Conservation (phyloP, 2,797 vertebrate genomes). For the Cirrhinus molitorella region DNA sequence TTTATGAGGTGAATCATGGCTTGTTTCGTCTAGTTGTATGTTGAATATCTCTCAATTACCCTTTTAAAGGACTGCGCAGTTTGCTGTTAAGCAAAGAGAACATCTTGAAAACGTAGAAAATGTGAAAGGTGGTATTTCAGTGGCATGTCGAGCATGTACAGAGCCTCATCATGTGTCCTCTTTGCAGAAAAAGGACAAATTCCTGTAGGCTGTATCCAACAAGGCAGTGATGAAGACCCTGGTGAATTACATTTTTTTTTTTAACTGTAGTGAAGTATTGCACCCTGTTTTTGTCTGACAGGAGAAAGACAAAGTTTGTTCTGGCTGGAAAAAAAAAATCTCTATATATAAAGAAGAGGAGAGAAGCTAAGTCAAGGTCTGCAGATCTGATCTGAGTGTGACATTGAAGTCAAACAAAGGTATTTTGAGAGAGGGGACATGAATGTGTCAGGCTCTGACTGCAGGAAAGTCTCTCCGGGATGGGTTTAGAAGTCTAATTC, state of each 20-base stretch:
- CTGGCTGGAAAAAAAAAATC: background rate
- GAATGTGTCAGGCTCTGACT: conserved; percentile 36
- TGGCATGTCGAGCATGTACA: background rate
- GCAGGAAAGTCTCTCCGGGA: conserved; percentile 14
- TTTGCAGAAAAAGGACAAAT: background rate
- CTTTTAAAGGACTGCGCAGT: background rate
- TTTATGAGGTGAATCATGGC: background rate
- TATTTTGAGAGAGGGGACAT: conserved; percentile 45
- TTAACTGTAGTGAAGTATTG: conserved; percentile 19
- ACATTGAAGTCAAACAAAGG: conserved; percentile 60
- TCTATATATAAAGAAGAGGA: conserved; percentile 13
- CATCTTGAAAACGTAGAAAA: background rate
- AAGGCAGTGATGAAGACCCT: background rate
- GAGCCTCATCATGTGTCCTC: background rate
- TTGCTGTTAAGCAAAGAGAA: background rate
- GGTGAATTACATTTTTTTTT: background rate
- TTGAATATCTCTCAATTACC: background rate
- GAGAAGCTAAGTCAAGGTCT: conserved; percentile 22
- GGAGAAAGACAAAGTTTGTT: conserved; percentile 45
- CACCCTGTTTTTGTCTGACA: conserved; percentile 44
- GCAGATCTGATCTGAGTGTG: conserved; percentile 53
- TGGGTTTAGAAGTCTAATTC: conserved; percentile 46
- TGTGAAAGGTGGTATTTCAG: conserved; percentile 14
- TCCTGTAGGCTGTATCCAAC: background rate
- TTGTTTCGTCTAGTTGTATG: background rate